Evolutionary conservation across 2,888 invertebrate genomes (phyloP).

Genomic region (Allygus modestus): DNA sequence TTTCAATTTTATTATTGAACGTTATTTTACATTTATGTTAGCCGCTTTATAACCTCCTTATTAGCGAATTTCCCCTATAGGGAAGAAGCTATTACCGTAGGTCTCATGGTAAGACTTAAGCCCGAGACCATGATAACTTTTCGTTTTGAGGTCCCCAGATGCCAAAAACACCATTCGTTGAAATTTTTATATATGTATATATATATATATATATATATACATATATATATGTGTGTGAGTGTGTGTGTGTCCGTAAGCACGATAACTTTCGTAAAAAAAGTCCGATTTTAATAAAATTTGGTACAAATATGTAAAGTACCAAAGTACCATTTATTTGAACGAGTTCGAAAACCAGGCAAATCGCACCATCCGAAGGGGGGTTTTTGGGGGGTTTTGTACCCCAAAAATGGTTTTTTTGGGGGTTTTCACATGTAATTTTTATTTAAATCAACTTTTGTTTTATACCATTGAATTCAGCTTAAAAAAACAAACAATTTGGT

Average conservation of each 20-base stretch:
- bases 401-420: background rate
- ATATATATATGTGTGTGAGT: no score
- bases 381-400: background rate
- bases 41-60: no score
- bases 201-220: background rate
- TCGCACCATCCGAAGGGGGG: background rate
- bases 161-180: background rate
- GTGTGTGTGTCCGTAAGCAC: background rate
- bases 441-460: background rate
- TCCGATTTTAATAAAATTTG: background rate
- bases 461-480: background rate
- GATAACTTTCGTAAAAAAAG: background rate
- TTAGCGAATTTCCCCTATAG: slow-evolving; percentile 6
- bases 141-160: background rate
- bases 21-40: no score
- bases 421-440: background rate
- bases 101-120: background rate
- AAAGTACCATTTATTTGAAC: background rate
- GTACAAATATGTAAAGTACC: background rate
- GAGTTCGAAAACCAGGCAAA: background rate
- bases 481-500: background rate
- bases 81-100: slow-evolving; percentile 5
- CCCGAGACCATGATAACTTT: background rate
- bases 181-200: background rate
- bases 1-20: no score